Percentiles rank a stretch among this genome's conserved stretches.
phyloP scores from a whole-genome alignment of 1,140 invertebrate species.

The Plectus sambesii region DNA sequence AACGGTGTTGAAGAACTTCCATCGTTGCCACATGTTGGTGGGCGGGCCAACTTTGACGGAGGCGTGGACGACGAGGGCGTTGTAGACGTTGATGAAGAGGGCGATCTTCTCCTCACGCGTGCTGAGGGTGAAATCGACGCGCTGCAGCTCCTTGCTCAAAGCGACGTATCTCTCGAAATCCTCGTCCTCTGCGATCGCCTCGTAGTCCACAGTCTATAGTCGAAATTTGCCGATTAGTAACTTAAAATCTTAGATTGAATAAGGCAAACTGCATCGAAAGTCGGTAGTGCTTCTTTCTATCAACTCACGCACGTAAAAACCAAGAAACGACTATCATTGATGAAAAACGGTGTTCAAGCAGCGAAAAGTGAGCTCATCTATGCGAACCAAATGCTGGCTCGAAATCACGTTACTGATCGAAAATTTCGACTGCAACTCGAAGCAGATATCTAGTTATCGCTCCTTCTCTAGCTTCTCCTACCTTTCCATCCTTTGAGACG shows the following conservation, averaged over 20 bases:
- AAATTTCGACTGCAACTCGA: too few species aligned
- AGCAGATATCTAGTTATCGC: slow-evolving; percentile 13
- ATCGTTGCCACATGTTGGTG: slow-evolving; percentile 47
- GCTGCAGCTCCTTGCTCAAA: slow-evolving; percentile 29
- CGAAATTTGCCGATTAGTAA: neutral
- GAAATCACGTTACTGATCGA: too few species aligned
- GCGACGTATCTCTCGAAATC: slow-evolving; percentile 24
- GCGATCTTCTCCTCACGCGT: slow-evolving; percentile 47
- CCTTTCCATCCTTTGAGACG: slow-evolving; percentile 46
- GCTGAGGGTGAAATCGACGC: slow-evolving; percentile 39
- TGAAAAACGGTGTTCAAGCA: too few species aligned
- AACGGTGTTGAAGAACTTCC: slow-evolving; percentile 50
- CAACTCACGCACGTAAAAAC: too few species aligned
- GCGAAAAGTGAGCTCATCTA: too few species aligned
- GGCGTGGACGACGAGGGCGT: slow-evolving; percentile 50
- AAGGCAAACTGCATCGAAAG: too few species aligned
- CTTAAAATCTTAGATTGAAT: too few species aligned
- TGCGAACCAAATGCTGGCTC: too few species aligned
- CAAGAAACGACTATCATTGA: too few species aligned
- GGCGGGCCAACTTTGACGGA: slow-evolving; percentile 46
- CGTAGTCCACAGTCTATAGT: slow-evolving; percentile 27
- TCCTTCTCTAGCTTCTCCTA: slow-evolving; percentile 10
- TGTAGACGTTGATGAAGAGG: slow-evolving; percentile 51
- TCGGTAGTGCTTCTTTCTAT: too few species aligned
- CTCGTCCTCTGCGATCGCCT: slow-evolving; percentile 25